Percentiles rank a stretch among this genome's conserved stretches.
phyloP scores from a whole-genome alignment of 1,140 invertebrate genomes.

The Choristoneura fumiferana region DNA sequence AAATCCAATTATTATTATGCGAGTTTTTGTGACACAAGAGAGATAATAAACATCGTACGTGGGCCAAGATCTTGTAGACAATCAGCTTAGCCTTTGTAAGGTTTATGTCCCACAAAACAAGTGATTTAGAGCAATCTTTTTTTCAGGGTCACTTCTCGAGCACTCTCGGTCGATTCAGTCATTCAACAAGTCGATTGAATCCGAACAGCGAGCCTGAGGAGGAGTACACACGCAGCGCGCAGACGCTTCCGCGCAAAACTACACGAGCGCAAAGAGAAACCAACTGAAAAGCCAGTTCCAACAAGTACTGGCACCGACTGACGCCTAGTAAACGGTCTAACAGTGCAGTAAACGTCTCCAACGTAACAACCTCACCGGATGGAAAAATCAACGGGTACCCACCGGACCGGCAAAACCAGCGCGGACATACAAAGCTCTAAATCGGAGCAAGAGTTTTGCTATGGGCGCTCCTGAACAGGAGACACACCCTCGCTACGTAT shows the following conservation, averaged over 20 bases:
- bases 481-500: conserved; percentile 68
- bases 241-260: conserved; percentile 88
- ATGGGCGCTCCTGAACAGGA: conserved; percentile 81
- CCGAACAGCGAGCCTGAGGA: conserved; percentile 77
- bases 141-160: conserved; percentile 79
- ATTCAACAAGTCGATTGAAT: conserved; percentile 84
- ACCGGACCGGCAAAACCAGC: conserved; percentile 84
- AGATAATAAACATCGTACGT: conserved; percentile 63
- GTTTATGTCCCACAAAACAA: conserved; percentile 29
- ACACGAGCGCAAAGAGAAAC: conserved; percentile 74
- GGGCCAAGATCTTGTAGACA: conserved; percentile 46
- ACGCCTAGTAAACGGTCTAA: conserved; percentile 79
- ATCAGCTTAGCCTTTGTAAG: conserved; percentile 37
- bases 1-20: conserved; percentile 67
- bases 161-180: conserved; percentile 88
- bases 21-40: conserved; percentile 58
- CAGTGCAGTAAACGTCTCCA: conserved; percentile 87
- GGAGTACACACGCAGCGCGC: conserved; percentile 83
- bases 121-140: conserved; percentile 33
- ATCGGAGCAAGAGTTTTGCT: conserved; percentile 91
- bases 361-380: conserved; percentile 78
- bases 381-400: conserved; percentile 71
- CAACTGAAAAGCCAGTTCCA: conserved; percentile 72
- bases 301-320: conserved; percentile 73
- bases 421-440: conserved; percentile 86